Evolutionary conservation across 2,888 invertebrate species (phyloP).

Genomic region (Allolobophora icterica): DNA sequence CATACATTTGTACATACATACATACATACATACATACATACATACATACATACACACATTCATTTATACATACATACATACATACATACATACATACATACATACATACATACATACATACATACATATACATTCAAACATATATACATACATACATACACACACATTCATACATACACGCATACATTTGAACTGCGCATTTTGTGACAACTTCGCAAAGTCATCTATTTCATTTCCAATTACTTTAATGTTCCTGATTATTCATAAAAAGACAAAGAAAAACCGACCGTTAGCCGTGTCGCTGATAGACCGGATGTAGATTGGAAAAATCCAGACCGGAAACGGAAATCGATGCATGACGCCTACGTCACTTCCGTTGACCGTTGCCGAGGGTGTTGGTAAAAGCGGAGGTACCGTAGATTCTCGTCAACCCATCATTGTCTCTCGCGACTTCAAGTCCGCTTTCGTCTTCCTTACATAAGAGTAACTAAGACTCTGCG

Average conservation of each 20-base stretch:
- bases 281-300: background rate
- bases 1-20: too few species aligned
- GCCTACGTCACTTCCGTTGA: constrained; percentile 12
- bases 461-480: background rate
- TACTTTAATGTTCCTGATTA: background rate
- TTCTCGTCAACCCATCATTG: background rate
- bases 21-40: too few species aligned
- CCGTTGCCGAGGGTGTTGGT: background rate
- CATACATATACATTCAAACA: too few species aligned
- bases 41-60: too few species aligned
- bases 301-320: background rate
- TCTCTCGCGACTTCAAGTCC: background rate
- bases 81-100: too few species aligned
- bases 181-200: too few species aligned
- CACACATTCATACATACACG: too few species aligned
- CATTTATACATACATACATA: too few species aligned
- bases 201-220: too few species aligned
- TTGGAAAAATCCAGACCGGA: constrained; percentile 23
- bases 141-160: too few species aligned
- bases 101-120: too few species aligned
- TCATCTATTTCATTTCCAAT: too few species aligned
- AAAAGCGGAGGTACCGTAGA: background rate
- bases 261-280: background rate
- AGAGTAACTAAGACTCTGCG: background rate
- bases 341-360: constrained; percentile 18